Evolutionary conservation across 2,797 vertebrate genomes (phyloP), one percentile per base, ranked within the genome.

Genomic region (Oceanodroma leucorhoa): DNA sequence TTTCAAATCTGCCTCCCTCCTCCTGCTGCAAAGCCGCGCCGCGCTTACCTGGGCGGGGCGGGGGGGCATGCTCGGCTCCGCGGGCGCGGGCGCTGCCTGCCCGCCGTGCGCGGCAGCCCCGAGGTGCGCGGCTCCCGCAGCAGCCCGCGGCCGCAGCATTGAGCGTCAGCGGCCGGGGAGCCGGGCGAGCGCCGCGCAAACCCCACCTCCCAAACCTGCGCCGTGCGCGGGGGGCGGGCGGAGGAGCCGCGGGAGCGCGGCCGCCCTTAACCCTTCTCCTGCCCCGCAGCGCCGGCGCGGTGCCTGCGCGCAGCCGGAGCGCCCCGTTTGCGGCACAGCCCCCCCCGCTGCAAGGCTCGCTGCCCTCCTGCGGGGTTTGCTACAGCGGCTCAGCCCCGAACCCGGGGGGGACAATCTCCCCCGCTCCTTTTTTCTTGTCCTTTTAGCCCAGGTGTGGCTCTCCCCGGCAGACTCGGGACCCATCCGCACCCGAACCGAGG

Each of bases 121-220:
- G 83, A 66, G 65, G 23, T 50, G 43, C 65, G 66, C 78, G 15
- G 29, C 26, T 76, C 76, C 83, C 87, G 72, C 86, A 77, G 85
- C 88, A 50, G 46, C 62, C 87, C 75, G 69, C 79, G 69, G 88
- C 92, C 90, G 87, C 69, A 88, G 81, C 82, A 84, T 87, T 69
- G 88, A 87, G 79, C 91, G 61, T 20, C 86, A 30, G 93, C 72
- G 86, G 79, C 65, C 57, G 76, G 88, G 85, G 71, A 30, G 48
- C 58, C 69, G 65, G 80, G 93, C 43, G 93, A 65, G 50, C 92
- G 55, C 95, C 10, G 79, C 80, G 92, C 93, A 69, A 77, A 92
- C 87, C 95, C 95, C 95, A 73, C 96, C 96, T 62, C 89, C 87
- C 61, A 62, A 73, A 88, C 85, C 94, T 87, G 65, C 69, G 88